Evolutionary conservation across 2,888 invertebrate genomes (phyloP).

Genomic region (Acrocera orbiculus): DNA sequence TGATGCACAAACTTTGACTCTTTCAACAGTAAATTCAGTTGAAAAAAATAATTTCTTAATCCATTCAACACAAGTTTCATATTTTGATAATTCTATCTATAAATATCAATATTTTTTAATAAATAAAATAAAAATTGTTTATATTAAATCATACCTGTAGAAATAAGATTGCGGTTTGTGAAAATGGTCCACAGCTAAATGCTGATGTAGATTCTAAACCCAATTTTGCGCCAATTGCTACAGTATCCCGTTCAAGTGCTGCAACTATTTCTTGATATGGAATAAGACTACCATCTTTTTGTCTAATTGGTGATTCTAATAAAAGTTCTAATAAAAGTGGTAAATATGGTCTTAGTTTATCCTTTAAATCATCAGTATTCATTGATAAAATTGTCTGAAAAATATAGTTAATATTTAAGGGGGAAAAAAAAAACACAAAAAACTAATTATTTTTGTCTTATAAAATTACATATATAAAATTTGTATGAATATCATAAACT

Average conservation of each 20-base stretch:
- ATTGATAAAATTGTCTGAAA: slow-evolving; percentile 51
- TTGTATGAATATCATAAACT: slow-evolving; percentile 61
- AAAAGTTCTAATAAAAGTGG: slow-evolving; percentile 57
- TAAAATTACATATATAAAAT: slow-evolving; percentile 69
- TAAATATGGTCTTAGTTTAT: slow-evolving; percentile 48
- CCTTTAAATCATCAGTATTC: slow-evolving; percentile 45
- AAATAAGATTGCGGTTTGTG: slow-evolving; percentile 44
- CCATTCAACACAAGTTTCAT: slow-evolving; percentile 56
- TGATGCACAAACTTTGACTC: slow-evolving; percentile 58
- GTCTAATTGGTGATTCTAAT: slow-evolving; percentile 54
- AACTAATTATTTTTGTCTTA: slow-evolving; percentile 3
- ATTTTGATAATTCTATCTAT: slow-evolving; percentile 52
- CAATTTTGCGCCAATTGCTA: slow-evolving; percentile 40
- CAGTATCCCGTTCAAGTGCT: slow-evolving; percentile 56
- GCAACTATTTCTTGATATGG: slow-evolving; percentile 57
- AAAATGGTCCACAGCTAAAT: slow-evolving; percentile 57
- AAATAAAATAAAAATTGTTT: slow-evolving; percentile 26
- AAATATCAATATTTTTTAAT: too few relatives aligned
- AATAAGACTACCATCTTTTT: slow-evolving; percentile 9
- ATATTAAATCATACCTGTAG: slow-evolving; percentile 31
- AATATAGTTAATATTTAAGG: slow-evolving; percentile 1
- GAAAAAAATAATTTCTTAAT: slow-evolving; percentile 55
- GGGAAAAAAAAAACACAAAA: slow-evolving; percentile 14
- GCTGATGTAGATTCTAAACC: slow-evolving; percentile 39
- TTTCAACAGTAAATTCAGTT: slow-evolving; percentile 51